phyloP scores from a whole-genome alignment of 2,888 invertebrate species.

The Serrognathus titanus region DNA sequence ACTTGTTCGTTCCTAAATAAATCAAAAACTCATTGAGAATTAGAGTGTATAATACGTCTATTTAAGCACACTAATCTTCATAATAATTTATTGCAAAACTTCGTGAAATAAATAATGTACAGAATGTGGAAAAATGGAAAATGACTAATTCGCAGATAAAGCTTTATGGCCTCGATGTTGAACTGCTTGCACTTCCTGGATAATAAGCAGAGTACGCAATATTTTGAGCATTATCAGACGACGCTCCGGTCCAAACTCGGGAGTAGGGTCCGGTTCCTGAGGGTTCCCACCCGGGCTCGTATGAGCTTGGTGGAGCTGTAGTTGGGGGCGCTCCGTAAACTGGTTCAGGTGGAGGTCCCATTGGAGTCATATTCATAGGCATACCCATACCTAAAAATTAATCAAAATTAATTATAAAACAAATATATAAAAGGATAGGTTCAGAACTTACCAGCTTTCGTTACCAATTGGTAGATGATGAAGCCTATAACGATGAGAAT shows the following conservation, averaged over 20 bases:
- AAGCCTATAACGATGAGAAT: constrained; percentile 78
- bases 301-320: constrained; percentile 65
- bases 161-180: constrained; percentile 46
- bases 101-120: constrained; percentile 16
- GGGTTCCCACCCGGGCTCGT: constrained; percentile 71
- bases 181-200: constrained; percentile 59
- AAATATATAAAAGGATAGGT: not conserved
- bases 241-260: constrained; percentile 64
- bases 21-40: no score
- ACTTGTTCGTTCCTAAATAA: no score
- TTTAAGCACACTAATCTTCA: not conserved
- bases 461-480: constrained; percentile 72
- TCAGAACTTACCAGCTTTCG: constrained; percentile 65
- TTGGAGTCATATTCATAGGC: constrained; percentile 53
- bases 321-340: constrained; percentile 68
- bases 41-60: no score
- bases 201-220: constrained; percentile 71
- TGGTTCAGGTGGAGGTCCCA: constrained; percentile 52
- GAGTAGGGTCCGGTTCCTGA: constrained; percentile 74
- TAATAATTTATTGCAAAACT: constrained; percentile 16
- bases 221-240: constrained; percentile 51
- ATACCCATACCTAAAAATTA: constrained; percentile 61
- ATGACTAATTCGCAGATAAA: not conserved
- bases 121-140: constrained; percentile 8
- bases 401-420: not conserved